phyloP scores from a whole-genome alignment of 2,888 invertebrate species.

The Euzetes globulus region DNA sequence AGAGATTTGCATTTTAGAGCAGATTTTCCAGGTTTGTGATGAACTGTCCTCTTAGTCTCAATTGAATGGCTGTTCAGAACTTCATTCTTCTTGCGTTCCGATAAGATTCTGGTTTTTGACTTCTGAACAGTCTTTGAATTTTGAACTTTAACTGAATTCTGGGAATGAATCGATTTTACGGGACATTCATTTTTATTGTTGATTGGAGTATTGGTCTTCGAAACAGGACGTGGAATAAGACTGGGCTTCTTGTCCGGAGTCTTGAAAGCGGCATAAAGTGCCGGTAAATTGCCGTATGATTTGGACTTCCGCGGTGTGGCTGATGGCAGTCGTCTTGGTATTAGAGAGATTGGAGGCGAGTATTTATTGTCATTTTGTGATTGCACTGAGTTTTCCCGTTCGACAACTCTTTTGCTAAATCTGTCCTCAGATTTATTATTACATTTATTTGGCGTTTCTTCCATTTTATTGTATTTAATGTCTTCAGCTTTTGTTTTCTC shows the following conservation, averaged over 20 bases:
- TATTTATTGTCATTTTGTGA: neutral
- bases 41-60: slow-evolving; percentile 6
- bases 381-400: neutral
- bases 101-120: slow-evolving; percentile 1
- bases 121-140: slow-evolving; percentile 16
- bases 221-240: slow-evolving; percentile 36
- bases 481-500: too few species aligned
- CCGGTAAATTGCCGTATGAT: slow-evolving; percentile 27
- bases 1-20: slow-evolving; percentile 16
- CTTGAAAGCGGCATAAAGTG: neutral
- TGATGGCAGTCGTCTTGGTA: slow-evolving; percentile 22
- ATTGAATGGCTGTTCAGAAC: neutral
- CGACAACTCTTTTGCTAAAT: neutral
- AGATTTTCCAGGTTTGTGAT: neutral
- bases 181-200: neutral
- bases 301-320: slow-evolving; percentile 19
- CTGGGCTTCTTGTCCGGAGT: slow-evolving; percentile 29
- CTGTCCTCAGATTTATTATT: neutral
- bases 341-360: neutral
- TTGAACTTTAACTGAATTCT: slow-evolving; percentile 1
- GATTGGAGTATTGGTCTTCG: neutral
- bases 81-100: slow-evolving; percentile 19
- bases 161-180: neutral
- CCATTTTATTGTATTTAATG: neutral
- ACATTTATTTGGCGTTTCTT: neutral